Evolutionary conservation across 2,888 invertebrate species (phyloP), one percentile per base, ranked within the genome.

Genomic region (Physocephala rufipes): DNA sequence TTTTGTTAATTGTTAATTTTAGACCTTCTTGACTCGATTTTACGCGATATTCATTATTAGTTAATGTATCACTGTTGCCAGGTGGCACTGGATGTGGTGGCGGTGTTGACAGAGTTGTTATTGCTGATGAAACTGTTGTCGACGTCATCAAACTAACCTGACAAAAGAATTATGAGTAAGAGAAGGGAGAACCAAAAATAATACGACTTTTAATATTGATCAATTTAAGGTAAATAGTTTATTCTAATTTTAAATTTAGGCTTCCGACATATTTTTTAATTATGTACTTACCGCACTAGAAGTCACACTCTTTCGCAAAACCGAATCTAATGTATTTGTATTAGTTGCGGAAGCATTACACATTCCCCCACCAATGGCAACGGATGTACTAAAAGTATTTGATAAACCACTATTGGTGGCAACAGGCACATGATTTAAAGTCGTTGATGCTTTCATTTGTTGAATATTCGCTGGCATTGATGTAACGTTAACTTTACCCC

Each of bases 1-100:
- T 95, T 87, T 96, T 96, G 81, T 95, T 96, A 30, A 96, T 95
- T 2, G 95, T 96, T 69, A 96, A 90, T 85, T 96, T 96, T 87
- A 96, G 94, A 3, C 95, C 95, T 78, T 95, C 95, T 63, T 84
- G 82, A 81, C 95, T 94, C 21, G 93, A 93, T 81, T 95, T 96
- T 0, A 96, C 94, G 91, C 94, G 94, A 80, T 95, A 95, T 80
- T 95, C 95, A 36, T 92, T 72, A 45, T 49, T 74, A 65, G 51
- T 71, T 74, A 26, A 70, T 65, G 58, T 70, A 68, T 62, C 49
- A 62, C 66, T 76, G 77, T 49, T 77, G 80, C 74, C 77, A 77
- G 65, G 59, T 71, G n/a, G n/a, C n/a, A 64, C 24, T 66, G 58
- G 63, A 19, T 19, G 21, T 43, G 66, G 15, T 62, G 71, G 43